A percentile compares a stretch with the other conserved stretches of the same genome.
Conservation (phyloP, 2,888 invertebrate species). For the Synergus umbraculus region DNA sequence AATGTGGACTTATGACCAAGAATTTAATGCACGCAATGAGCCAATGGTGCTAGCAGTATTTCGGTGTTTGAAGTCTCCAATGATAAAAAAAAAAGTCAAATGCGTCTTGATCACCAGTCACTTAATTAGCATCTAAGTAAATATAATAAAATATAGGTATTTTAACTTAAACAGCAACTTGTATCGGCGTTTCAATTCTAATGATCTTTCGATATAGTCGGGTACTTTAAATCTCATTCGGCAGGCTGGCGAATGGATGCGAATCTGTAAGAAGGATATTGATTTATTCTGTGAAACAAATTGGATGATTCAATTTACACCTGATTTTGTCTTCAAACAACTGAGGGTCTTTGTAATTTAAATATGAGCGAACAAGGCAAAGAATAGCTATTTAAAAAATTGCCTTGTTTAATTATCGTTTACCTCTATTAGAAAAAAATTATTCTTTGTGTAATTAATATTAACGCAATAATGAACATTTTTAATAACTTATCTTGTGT, state of each 20-base stretch:
- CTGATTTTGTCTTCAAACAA: slow-evolving; percentile 22
- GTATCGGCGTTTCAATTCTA: slow-evolving; percentile 33
- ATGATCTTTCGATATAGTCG: slow-evolving; percentile 55
- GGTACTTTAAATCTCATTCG: slow-evolving; percentile 60
- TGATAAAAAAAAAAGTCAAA: slow-evolving; percentile 53
- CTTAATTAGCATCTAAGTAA: slow-evolving; percentile 61
- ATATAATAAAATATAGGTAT: slow-evolving; percentile 46
- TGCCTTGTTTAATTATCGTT: slow-evolving; percentile 65
- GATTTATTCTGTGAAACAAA: slow-evolving; percentile 15
- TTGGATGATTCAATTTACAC: slow-evolving; percentile 22
- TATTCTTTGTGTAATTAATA: slow-evolving; percentile 72
- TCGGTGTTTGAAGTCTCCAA: slow-evolving; percentile 53
- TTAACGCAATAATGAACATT: slow-evolving; percentile 74
- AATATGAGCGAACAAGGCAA: slow-evolving; percentile 45
- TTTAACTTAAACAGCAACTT: slow-evolving; percentile 49
- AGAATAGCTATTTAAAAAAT: slow-evolving; percentile 50
- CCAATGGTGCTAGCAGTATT: slow-evolving; percentile 54
- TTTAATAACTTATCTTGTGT: slow-evolving; percentile 75
- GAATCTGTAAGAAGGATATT: slow-evolving; percentile 25
- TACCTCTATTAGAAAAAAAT: slow-evolving; percentile 66
- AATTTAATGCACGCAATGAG: slow-evolving; percentile 46
- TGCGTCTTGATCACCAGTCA: slow-evolving; percentile 56
- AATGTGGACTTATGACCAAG: slow-evolving; percentile 37
- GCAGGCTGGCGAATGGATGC: slow-evolving; percentile 50
- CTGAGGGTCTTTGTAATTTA: slow-evolving; percentile 29